Evolutionary conservation across 2,888 invertebrate genomes (phyloP), one percentile per base, ranked within the genome.

Genomic region (Sinotaia quadrata): DNA sequence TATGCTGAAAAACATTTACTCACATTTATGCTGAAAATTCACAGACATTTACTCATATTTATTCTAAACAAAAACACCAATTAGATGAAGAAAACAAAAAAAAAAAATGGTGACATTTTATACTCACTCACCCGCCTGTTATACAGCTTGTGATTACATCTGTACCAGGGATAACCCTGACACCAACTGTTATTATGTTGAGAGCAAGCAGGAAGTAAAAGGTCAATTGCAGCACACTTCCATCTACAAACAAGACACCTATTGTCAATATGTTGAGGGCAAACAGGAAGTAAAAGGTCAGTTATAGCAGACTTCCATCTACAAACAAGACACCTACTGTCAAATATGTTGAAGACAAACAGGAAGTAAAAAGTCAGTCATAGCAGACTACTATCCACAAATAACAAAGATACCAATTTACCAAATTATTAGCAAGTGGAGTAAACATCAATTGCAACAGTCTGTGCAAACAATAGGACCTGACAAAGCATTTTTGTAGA

Each of bases 251-350:
- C 12, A 49, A 44, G 5, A 57, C 24, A 79, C 91, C 92, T 0
- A 94, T 93, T 10, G 93, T 94, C 58, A 94, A 90, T 69, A 95
- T 92, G 87, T 93, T 92, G 68, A 95, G 88, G 84, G 92, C 91
- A 21, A 92, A 86, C 74, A 93, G 89, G 85, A 94, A 94, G 75
- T 89, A 91, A 85, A 95, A 94, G 44, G 78, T 81, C 71, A 87
- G 73, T 21, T 78, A 90, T 61, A 94, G 88, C 34, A 93, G 87
- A 62, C 81, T 81, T 10, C 80, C 92, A 88, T 92, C 92, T 90
- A 72, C 10, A 75, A 67, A 31, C 12, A 49, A n/a, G n/a, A n/a
- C n/a, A n/a, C n/a, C n/a, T n/a, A n/a, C n/a, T n/a, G n/a, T n/a
- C n/a, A n/a, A n/a, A n/a, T n/a, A n/a, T n/a, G n/a, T n/a, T n/a